Evolutionary conservation across 2,888 invertebrate genomes (phyloP).

Genomic region (Epinotia bilunana): DNA sequence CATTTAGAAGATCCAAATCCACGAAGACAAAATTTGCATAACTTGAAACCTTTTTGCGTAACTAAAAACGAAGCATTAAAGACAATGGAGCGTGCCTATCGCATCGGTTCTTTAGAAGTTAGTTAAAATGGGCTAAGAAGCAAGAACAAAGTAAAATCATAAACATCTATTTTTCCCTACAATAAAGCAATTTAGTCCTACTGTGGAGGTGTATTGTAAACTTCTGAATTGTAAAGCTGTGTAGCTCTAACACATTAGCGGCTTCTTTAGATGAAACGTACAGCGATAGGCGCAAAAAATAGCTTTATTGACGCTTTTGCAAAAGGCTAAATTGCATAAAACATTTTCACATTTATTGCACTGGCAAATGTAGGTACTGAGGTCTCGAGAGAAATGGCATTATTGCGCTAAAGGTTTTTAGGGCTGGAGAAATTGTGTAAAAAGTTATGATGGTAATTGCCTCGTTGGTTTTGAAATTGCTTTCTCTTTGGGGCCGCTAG

Average conservation of each 20-base stretch:
- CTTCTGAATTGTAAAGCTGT: constrained; percentile 75
- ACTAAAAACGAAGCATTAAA: constrained; percentile 43
- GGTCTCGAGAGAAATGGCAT: constrained; percentile 51
- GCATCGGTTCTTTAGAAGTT: constrained; percentile 71
- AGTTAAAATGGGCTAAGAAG: constrained; percentile 56
- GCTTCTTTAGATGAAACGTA: constrained; percentile 56
- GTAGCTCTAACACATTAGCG: constrained; percentile 72
- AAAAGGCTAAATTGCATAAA: constrained; percentile 67
- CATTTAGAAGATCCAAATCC: constrained; percentile 39
- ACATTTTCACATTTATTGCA: constrained; percentile 51
- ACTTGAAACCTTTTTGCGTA: constrained; percentile 39
- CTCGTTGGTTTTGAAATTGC: constrained; percentile 38
- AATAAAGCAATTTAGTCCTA: constrained; percentile 80
- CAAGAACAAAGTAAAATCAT: constrained; percentile 63
- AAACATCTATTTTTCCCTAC: constrained; percentile 74
- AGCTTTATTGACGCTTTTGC: constrained; percentile 59
- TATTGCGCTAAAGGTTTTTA: constrained; percentile 64
- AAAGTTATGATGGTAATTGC: constrained; percentile 45
- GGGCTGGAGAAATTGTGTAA: constrained; percentile 61
- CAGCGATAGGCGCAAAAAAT: constrained; percentile 44
- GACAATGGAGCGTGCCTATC: constrained; percentile 53
- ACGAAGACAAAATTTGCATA: constrained; percentile 40
- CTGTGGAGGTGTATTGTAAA: constrained; percentile 75
- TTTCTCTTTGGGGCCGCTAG: constrained; percentile 37
- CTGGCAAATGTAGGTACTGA: constrained; percentile 46